Evolutionary conservation across 1,140 invertebrate species (phyloP).

Genomic region (Cotesia vestalis): DNA sequence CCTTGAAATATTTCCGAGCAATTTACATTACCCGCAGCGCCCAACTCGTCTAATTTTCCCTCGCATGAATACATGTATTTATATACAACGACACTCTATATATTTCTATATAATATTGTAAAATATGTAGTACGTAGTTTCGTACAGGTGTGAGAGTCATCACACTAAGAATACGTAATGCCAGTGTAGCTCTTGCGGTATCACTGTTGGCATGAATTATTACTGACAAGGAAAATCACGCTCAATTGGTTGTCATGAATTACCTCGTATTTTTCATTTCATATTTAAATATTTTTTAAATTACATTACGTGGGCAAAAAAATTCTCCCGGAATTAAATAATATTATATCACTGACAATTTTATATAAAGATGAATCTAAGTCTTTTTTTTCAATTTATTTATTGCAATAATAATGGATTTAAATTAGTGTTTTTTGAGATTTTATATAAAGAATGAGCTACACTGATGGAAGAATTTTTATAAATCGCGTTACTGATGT

Average conservation of each 20-base stretch:
- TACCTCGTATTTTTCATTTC: not conserved
- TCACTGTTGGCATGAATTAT: conserved; percentile 18
- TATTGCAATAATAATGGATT: too few relatives aligned
- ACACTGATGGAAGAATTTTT: too few relatives aligned
- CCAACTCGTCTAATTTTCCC: conserved; percentile 34
- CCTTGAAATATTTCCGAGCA: conserved; percentile 52
- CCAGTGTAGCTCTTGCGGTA: conserved; percentile 2
- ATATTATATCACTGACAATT: too few relatives aligned
- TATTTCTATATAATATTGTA: too few relatives aligned
- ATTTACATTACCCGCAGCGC: conserved; percentile 51
- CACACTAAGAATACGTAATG: conserved; percentile 50
- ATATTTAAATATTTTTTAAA: not conserved
- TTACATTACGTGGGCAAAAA: too few relatives aligned
- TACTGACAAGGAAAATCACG: not conserved
- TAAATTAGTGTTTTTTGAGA: too few relatives aligned
- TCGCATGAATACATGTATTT: conserved; percentile 17
- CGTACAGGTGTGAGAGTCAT: conserved; percentile 20
- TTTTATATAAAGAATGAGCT: too few relatives aligned
- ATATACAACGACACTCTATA: conserved; percentile 12
- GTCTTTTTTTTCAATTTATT: too few relatives aligned
- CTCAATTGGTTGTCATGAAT: not conserved
- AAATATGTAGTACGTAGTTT: not conserved
- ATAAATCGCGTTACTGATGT: too few relatives aligned
- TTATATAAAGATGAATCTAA: too few relatives aligned
- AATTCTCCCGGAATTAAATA: too few relatives aligned